phyloP scores from a whole-genome alignment of 2,888 invertebrate genomes.

The Temnothorax rugatulus region DNA sequence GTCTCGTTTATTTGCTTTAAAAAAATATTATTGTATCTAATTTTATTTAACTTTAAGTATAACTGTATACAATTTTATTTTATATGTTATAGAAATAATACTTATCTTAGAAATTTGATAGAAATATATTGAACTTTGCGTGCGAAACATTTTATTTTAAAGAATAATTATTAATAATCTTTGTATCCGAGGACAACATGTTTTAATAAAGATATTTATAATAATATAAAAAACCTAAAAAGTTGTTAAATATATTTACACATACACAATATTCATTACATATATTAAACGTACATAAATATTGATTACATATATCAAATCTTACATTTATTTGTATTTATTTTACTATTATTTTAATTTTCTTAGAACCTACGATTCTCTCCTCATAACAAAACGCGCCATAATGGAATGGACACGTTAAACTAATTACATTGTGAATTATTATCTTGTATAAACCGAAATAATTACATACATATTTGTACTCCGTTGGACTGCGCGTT shows the following conservation, averaged over 20 bases:
- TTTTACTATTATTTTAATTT: neutral
- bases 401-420: slow-evolving; percentile 26
- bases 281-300: neutral
- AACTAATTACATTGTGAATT: slow-evolving; percentile 42
- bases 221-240: neutral
- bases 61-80: neutral
- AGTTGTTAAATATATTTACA: neutral
- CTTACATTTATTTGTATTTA: neutral
- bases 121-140: neutral
- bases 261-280: neutral
- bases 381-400: slow-evolving; percentile 20
- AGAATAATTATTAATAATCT: neutral
- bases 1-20: neutral
- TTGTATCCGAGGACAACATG: neutral
- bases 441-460: slow-evolving; percentile 24
- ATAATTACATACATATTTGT: slow-evolving; percentile 52
- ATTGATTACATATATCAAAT: neutral
- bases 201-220: neutral
- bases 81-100: neutral
- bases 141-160: neutral
- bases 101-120: neutral
- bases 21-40: neutral
- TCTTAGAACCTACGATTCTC: neutral
- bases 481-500: slow-evolving; percentile 14
- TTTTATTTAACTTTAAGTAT: neutral